phyloP scores from a whole-genome alignment of 2,113 vertebrate genomes.

The Turnix velox region DNA sequence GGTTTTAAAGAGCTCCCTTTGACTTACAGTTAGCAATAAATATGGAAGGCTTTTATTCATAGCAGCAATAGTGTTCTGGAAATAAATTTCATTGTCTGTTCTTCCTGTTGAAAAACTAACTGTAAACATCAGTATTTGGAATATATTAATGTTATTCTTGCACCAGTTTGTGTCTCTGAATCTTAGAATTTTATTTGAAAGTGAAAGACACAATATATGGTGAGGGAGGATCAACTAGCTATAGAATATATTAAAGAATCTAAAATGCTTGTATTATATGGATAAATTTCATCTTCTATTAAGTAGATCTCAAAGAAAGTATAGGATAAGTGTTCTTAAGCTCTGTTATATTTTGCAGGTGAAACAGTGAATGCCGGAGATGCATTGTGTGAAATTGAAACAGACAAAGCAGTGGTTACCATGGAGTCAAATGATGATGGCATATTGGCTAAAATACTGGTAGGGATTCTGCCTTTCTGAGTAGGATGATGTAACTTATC shows the following conservation, averaged over 20 bases:
- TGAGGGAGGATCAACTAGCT: background rate
- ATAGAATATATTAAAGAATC: background rate
- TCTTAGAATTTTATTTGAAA: background rate
- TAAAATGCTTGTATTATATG: background rate
- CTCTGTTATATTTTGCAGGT: constrained; percentile 75
- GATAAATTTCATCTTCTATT: background rate
- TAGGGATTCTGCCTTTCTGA: constrained; percentile 64
- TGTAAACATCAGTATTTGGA: background rate
- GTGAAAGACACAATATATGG: background rate
- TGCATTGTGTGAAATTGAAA: constrained; percentile 95
- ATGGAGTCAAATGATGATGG: constrained; percentile 94
- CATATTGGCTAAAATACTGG: constrained; percentile 93
- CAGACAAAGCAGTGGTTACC: constrained; percentile 93
- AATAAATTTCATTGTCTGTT: background rate
- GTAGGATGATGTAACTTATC: background rate
- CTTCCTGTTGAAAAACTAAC: background rate
- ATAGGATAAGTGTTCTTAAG: background rate
- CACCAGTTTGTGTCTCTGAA: background rate
- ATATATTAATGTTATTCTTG: background rate
- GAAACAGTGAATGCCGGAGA: constrained; percentile 88
- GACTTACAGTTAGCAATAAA: background rate
- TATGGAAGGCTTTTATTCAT: background rate
- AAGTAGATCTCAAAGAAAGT: background rate
- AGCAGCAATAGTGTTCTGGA: background rate
- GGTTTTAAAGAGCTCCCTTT: background rate